Evolutionary conservation across 2,888 invertebrate species (phyloP).

Genomic region (Meandrusa payeni): DNA sequence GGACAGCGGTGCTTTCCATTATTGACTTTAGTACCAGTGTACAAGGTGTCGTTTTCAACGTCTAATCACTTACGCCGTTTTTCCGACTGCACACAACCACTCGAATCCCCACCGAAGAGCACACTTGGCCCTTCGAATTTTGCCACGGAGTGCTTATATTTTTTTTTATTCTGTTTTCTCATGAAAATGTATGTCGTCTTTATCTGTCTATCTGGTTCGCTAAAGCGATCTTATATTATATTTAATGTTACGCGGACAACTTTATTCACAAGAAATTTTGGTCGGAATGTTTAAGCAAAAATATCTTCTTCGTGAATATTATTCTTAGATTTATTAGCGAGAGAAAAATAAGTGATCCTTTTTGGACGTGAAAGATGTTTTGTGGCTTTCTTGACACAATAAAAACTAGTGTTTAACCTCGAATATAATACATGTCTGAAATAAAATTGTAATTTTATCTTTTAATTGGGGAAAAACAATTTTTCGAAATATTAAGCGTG

Average conservation of each 20-base stretch:
- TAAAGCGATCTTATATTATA: conserved; percentile 69
- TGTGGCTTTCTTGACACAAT: conserved; percentile 8
- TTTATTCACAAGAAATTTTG: conserved; percentile 56
- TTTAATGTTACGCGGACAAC: conserved; percentile 65
- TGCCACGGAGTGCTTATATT: conserved; percentile 53
- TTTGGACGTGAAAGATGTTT: conserved; percentile 34
- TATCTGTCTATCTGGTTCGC: conserved; percentile 64
- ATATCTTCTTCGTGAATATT: conserved; percentile 42
- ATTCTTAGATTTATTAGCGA: conserved; percentile 51
- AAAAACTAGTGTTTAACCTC: conserved; percentile 12
- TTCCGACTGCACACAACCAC: conserved; percentile 35
- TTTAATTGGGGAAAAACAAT: too few relatives aligned
- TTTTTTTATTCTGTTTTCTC: conserved; percentile 50
- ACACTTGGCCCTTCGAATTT: conserved; percentile 58
- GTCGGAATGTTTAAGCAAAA: conserved; percentile 46
- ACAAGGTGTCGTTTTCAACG: conserved; percentile 49
- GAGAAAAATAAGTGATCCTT: conserved; percentile 40
- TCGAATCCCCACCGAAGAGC: conserved; percentile 50
- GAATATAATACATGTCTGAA: too few relatives aligned
- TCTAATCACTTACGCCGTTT: conserved; percentile 45
- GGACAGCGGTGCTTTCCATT: conserved; percentile 48
- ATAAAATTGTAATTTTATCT: too few relatives aligned
- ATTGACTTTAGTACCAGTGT: conserved; percentile 45
- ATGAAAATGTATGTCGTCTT: conserved; percentile 68
- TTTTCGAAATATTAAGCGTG: too few relatives aligned